Base-by-base conservation (phyloP, 1,140 invertebrate genomes). In the Diabrotica virgifera region DNA sequence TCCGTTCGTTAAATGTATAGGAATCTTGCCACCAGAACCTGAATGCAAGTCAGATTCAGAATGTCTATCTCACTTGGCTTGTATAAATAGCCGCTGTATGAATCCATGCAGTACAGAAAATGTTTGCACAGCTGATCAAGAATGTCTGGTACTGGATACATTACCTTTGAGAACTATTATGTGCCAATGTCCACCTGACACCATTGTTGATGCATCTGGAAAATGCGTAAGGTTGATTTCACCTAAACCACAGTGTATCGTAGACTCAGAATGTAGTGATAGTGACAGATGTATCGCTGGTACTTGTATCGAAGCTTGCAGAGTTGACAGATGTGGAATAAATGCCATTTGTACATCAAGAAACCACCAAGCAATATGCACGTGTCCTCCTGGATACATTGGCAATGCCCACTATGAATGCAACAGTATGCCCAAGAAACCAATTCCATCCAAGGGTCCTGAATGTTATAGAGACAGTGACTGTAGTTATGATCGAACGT, bases 321-420 rank as follows among this genome's bases (percentile, higher is more conserved):
- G 84, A 52, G 80, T 89, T 10, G 86, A 91, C 61, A 81, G 84
- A 5, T 97, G 94, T 74, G 94, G 94, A 58, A 80, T 89, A 2
- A 95, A 95, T 73, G 93, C 94, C 5, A 84, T 92, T 66, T 96
- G 94, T 70, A 87, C 83, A 73, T 86, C 91, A 4, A 76, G 84
- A 6, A 85, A 87, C 67, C 93, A 96, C 75, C 85, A 85, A 63
- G 88, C 88, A 2, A 83, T 88, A 11, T 96, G 94, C 74, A 82
- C 84, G 9, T 96, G 94, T 78, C 85, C 91, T 10, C 77, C 84
- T 7, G 89, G 89, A 11, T 95, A 92, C 76, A 84, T 83, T 50
- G 94, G 94, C 71, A 93, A 95, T 79, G 86, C 93, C 24, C 86
- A 91, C 76, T 81, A 91, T 37, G 90, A 94, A 76, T 96, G 94